Evolutionary conservation across 1,140 invertebrate genomes (phyloP).

Genomic region (Drosophila rufa): DNA sequence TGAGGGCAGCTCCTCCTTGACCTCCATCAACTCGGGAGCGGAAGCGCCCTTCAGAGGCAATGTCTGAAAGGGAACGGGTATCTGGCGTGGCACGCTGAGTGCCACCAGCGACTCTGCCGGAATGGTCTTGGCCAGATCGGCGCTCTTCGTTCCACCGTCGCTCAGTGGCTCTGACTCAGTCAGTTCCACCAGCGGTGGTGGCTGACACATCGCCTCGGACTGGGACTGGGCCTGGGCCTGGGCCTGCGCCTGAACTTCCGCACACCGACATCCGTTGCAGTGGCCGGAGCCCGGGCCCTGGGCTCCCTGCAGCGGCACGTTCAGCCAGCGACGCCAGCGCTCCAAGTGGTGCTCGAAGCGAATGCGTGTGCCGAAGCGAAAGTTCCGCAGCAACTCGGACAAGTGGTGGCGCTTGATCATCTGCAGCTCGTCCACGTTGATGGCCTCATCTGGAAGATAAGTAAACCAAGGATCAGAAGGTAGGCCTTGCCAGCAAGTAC

Average conservation of each 20-base stretch:
- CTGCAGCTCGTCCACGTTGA: constrained; percentile 73
- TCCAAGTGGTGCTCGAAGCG: constrained; percentile 74
- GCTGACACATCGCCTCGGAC: constrained; percentile 8
- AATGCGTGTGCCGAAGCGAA: constrained; percentile 68
- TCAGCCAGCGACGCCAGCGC: constrained; percentile 74
- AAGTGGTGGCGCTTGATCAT: constrained; percentile 74
- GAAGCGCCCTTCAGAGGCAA: constrained; percentile 8
- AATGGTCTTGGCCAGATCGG: constrained; percentile 27
- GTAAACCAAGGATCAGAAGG: not conserved
- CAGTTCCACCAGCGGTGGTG: constrained; percentile 1
- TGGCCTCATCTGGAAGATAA: constrained; percentile 60
- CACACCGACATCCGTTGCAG: constrained; percentile 57
- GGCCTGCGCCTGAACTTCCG: not conserved
- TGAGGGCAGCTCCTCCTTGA: constrained; percentile 38
- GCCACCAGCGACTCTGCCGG: constrained; percentile 59
- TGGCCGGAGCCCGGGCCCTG: constrained; percentile 15
- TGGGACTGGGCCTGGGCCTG: not conserved
- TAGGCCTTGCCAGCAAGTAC: not conserved
- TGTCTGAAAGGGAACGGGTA: constrained; percentile 32
- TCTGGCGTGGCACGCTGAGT: constrained; percentile 28
- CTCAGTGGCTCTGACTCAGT: not conserved
- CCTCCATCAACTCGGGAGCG: constrained; percentile 7
- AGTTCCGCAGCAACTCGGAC: constrained; percentile 58
- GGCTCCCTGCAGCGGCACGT: constrained; percentile 53
- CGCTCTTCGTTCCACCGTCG: constrained; percentile 15